Percentiles rank a stretch among this genome's conserved stretches.
Conservation (phyloP, 2,888 invertebrate genomes). For the Rhingia campestris region DNA sequence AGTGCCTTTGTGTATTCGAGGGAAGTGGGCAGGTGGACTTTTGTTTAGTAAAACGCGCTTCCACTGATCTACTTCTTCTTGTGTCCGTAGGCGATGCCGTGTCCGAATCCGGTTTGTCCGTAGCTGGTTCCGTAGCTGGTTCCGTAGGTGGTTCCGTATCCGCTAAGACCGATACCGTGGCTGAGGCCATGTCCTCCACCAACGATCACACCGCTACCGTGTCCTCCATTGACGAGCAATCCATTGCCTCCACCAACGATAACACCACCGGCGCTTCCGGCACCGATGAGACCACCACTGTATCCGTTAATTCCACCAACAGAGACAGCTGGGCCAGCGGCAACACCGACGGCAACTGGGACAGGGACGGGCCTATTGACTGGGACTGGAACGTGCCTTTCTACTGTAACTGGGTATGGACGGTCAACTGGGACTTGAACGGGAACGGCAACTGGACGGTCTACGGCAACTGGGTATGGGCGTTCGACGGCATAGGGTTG, state of each 20-base stretch:
- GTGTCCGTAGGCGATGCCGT: constrained; percentile 52
- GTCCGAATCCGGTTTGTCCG: constrained; percentile 38
- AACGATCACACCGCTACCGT: constrained; percentile 61
- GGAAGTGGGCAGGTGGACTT: constrained; percentile 61
- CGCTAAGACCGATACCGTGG: constrained; percentile 75
- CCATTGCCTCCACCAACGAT: constrained; percentile 37
- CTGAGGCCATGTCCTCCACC: constrained; percentile 45
- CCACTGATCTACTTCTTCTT: constrained; percentile 61
- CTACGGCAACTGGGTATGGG: constrained; percentile 84
- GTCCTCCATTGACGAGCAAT: constrained; percentile 27
- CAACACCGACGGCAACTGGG: constrained; percentile 76
- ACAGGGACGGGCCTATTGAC: constrained; percentile 78
- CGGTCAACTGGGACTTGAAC: constrained; percentile 87
- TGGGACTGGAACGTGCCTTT: constrained; percentile 82
- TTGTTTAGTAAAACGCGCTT: constrained; percentile 26
- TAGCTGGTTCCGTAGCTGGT: constrained; percentile 63
- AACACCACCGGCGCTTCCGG: constrained; percentile 14
- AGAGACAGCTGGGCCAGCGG: constrained; percentile 74
- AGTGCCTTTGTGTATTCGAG: constrained; percentile 69
- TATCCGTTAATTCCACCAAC: constrained; percentile 41
- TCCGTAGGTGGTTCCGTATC: constrained; percentile 66
- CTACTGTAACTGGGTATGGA: constrained; percentile 86
- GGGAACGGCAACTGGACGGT: constrained; percentile 86
- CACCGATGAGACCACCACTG: constrained; percentile 45
- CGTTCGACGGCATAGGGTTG: constrained; percentile 88